These are phyloP conservation scores for Ormyrus pomaceus DNA, from an alignment of 2,888 invertebrate genomes.

Conservation along the genomic window DNA sequence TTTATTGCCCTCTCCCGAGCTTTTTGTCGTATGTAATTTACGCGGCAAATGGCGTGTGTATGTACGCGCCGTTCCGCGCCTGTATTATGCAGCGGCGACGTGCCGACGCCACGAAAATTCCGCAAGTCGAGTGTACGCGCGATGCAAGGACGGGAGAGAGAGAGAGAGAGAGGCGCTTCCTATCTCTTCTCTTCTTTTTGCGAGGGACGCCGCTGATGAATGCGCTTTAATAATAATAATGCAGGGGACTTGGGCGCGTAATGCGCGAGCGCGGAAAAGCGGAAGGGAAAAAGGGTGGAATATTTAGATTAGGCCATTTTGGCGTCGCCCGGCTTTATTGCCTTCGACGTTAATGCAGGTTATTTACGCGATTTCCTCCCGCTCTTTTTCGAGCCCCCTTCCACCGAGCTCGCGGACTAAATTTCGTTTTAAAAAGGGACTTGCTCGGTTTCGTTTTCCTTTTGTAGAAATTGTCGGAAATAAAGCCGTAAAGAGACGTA, in stretches of 20 bases:
- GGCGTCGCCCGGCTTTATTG: neutral
- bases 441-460: neutral
- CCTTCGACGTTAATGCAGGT: neutral
- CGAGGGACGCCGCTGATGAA: constrained; percentile 14
- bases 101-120: constrained; percentile 5
- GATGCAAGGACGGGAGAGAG: neutral
- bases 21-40: constrained; percentile 10
- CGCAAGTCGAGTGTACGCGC: neutral
- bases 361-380: neutral
- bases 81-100: neutral
- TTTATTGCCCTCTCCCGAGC: neutral
- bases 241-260: neutral
- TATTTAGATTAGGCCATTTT: constrained; percentile 37
- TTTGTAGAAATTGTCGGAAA: neutral
- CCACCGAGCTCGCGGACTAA: no score
- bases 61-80: neutral
- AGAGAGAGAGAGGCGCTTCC: neutral
- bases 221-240: constrained; percentile 41
- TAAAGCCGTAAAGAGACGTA: constrained; percentile 25
- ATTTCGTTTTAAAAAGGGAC: no score
- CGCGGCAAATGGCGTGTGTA: constrained; percentile 7
- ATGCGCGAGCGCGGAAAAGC: neutral
- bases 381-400: neutral
- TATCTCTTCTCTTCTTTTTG: neutral
- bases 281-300: constrained; percentile 17